Evolutionary conservation across 92 coral and sea anemone genomes (phyloP).

Genomic region (Phenganax subtilis): DNA sequence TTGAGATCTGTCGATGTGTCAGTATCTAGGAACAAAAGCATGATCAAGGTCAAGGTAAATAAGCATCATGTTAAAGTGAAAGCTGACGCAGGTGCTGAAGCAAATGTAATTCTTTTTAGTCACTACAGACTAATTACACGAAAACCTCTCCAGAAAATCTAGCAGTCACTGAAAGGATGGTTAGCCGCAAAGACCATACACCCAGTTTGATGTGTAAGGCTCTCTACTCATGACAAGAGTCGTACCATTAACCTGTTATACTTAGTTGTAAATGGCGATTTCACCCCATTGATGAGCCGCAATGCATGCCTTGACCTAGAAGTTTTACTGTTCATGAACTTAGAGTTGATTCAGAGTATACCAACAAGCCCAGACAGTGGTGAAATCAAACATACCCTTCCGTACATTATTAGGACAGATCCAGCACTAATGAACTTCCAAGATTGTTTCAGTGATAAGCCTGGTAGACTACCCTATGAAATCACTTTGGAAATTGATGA

Average conservation of each 20-base stretch:
- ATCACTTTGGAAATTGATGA: constrained; percentile 44
- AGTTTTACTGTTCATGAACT: constrained; percentile 44
- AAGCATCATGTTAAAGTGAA: constrained; percentile 40
- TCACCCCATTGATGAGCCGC: constrained; percentile 52
- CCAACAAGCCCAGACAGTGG: background rate
- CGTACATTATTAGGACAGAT: constrained; percentile 18
- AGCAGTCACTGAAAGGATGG: constrained; percentile 54
- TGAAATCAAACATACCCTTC: background rate
- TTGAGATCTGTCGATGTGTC: constrained; percentile 30
- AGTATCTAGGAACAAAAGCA: background rate
- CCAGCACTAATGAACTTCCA: constrained; percentile 40
- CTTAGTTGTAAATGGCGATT: constrained; percentile 46
- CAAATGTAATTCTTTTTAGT: constrained; percentile 42
- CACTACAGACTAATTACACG: constrained; percentile 26
- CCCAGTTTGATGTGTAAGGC: constrained; percentile 46
- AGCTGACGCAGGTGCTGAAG: constrained; percentile 62
- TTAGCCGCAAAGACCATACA: constrained; percentile 47
- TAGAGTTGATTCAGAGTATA: background rate
- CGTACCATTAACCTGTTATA: background rate
- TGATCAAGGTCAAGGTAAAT: constrained; percentile 25
- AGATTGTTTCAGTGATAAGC: constrained; percentile 53
- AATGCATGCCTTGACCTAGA: constrained; percentile 57
- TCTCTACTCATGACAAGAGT: constrained; percentile 38
- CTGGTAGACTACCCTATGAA: constrained; percentile 44
- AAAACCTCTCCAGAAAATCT: constrained; percentile 42